A percentile compares a stretch with the other conserved stretches of the same genome.
phyloP scores from a whole-genome alignment of 2,888 invertebrate genomes.

The Seira ritae region DNA sequence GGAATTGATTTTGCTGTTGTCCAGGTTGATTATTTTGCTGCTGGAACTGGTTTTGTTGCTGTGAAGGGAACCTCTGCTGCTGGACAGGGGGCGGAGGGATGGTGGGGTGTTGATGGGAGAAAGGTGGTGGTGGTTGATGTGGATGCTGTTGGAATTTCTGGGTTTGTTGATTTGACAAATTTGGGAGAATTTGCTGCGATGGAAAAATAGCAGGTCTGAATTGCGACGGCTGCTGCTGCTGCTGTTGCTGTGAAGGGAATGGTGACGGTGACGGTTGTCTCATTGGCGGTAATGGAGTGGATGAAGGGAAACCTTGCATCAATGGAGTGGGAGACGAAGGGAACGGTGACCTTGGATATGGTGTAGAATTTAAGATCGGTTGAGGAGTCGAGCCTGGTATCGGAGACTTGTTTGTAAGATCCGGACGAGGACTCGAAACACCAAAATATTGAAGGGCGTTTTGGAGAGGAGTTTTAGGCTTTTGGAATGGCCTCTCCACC shows the following conservation, averaged over 20 bases:
- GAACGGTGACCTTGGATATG: constrained; percentile 29
- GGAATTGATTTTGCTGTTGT: constrained; percentile 33
- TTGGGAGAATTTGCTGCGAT: not conserved
- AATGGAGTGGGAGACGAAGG: constrained; percentile 42
- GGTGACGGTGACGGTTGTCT: constrained; percentile 31
- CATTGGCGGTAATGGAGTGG: constrained; percentile 36
- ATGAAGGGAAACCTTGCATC: constrained; percentile 46
- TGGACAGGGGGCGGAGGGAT: constrained; percentile 29
- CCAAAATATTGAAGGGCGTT: constrained; percentile 71
- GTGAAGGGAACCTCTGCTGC: constrained; percentile 13
- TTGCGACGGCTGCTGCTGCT: constrained; percentile 34
- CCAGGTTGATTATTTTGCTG: not conserved
- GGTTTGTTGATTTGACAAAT: too few species aligned
- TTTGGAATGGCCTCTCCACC: constrained; percentile 43
- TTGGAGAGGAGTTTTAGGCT: constrained; percentile 64
- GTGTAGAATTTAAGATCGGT: constrained; percentile 41
- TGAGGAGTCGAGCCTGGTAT: constrained; percentile 39
- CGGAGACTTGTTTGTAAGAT: constrained; percentile 29
- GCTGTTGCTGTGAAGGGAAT: constrained; percentile 36
- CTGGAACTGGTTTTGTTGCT: not conserved
- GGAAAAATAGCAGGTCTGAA: not conserved
- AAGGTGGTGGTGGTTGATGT: constrained; percentile 9
- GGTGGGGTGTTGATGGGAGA: too few species aligned
- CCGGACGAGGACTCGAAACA: constrained; percentile 68
- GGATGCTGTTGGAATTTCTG: constrained; percentile 35